phyloP scores from a whole-genome alignment of 2,888 invertebrate species.

The Mimas tiliae region DNA sequence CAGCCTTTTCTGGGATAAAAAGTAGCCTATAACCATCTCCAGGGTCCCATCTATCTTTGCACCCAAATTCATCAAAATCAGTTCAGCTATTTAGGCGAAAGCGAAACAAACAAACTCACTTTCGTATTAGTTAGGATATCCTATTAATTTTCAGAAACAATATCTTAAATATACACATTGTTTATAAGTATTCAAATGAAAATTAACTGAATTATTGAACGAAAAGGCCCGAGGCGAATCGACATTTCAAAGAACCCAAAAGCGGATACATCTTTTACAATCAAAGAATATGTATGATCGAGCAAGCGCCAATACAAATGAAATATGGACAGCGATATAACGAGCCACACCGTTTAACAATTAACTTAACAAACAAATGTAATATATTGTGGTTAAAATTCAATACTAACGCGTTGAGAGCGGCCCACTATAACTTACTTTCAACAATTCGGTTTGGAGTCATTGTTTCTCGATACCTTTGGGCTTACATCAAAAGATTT shows the following conservation, averaged over 20 bases:
- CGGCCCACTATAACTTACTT: slow-evolving; percentile 61
- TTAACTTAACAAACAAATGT: slow-evolving; percentile 85
- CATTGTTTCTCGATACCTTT: not conserved
- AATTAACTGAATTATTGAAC: slow-evolving; percentile 54
- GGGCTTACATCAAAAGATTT: no score
- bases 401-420: slow-evolving; percentile 68
- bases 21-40: no score
- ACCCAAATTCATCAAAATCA: no score
- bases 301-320: slow-evolving; percentile 67
- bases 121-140: not conserved
- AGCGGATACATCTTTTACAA: slow-evolving; percentile 78
- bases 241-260: slow-evolving; percentile 49
- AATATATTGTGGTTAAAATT: slow-evolving; percentile 83
- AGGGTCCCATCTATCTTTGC: no score
- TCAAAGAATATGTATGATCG: slow-evolving; percentile 70
- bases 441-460: not conserved
- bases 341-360: slow-evolving; percentile 81
- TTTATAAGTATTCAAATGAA: slow-evolving; percentile 43
- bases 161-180: slow-evolving; percentile 31
- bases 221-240: slow-evolving; percentile 45
- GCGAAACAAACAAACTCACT: no score
- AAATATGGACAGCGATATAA: slow-evolving; percentile 76
- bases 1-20: no score
- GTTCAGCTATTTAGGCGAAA: no score
- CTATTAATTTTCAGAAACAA: not conserved